Percentiles rank a stretch among this genome's conserved stretches.
Evolutionary conservation across 1,140 invertebrate species (phyloP).

Genomic region (Apis laboriosa): DNA sequence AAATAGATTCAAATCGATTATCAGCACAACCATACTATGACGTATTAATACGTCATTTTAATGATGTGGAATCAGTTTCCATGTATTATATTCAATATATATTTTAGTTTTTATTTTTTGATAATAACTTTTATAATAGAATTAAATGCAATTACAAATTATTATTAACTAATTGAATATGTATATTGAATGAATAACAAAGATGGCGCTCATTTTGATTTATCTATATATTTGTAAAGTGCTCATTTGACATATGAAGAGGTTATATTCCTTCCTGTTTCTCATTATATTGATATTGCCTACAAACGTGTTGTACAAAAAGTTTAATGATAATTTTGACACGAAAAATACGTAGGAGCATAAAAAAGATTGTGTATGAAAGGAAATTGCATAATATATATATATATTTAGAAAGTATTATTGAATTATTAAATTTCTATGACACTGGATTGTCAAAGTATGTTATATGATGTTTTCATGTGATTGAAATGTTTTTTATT

Average conservation of each 20-base stretch:
- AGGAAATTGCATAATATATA: not conserved
- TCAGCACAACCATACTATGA: not conserved
- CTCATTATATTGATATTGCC: not conserved
- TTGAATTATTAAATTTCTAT: slow-evolving; percentile 26
- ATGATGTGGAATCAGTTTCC: slow-evolving; percentile 40
- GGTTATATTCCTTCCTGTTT: slow-evolving; percentile 40
- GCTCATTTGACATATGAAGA: slow-evolving; percentile 27
- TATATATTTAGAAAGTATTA: slow-evolving; percentile 11
- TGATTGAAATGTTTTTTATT: not conserved
- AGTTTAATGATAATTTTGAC: slow-evolving; percentile 18
- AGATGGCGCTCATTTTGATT: slow-evolving; percentile 44
- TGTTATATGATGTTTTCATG: slow-evolving; percentile 20
- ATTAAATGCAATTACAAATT: not conserved
- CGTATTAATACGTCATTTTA: slow-evolving; percentile 35
- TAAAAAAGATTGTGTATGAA: not conserved
- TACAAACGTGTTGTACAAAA: not conserved
- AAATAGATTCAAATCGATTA: not conserved
- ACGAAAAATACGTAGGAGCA: not conserved
- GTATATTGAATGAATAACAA: slow-evolving; percentile 7
- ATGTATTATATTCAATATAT: slow-evolving; percentile 13
- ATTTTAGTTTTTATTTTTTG: not conserved
- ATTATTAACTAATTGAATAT: slow-evolving; percentile 9
- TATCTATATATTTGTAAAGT: slow-evolving; percentile 32
- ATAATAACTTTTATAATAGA: not conserved
- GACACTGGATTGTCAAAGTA: slow-evolving; percentile 50